phyloP scores from a whole-genome alignment of 2,797 vertebrate species.

The Poecilia wingei region DNA sequence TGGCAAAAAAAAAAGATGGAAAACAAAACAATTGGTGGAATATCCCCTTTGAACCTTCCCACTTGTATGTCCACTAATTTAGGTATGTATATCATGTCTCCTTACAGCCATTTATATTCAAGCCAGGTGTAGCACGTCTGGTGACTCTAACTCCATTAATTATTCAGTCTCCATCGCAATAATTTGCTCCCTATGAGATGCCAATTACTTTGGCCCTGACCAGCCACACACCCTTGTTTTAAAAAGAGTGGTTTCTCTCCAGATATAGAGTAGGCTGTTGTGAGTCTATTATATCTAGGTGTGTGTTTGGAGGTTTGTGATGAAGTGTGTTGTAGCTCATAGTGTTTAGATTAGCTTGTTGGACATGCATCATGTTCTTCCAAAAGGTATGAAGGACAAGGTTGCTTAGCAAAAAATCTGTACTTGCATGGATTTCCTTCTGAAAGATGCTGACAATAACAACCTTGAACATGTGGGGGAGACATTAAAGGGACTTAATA shows the following conservation, averaged over 20 bases:
- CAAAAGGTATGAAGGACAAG: constrained; percentile 30
- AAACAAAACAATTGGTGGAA: constrained; percentile 12
- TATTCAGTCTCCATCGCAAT: constrained; percentile 62
- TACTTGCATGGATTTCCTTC: background rate
- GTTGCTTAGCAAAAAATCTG: constrained; percentile 24
- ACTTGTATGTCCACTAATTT: constrained; percentile 35
- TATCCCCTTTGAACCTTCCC: constrained; percentile 15
- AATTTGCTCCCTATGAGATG: constrained; percentile 62
- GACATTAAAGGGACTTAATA: background rate
- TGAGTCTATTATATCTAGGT: constrained; percentile 25
- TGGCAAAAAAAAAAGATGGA: background rate
- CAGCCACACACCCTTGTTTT: constrained; percentile 35
- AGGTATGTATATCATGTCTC: constrained; percentile 30
- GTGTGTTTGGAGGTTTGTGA: constrained; percentile 37
- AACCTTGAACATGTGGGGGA: background rate
- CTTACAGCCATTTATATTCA: constrained; percentile 58
- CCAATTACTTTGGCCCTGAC: constrained; percentile 59
- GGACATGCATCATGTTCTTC: constrained; percentile 43
- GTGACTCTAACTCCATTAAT: constrained; percentile 61
- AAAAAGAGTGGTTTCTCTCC: constrained; percentile 41
- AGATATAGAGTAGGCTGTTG: constrained; percentile 37
- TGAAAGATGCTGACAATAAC: background rate
- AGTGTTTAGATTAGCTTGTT: constrained; percentile 51
- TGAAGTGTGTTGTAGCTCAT: constrained; percentile 45
- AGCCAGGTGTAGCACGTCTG: constrained; percentile 61